These are phyloP conservation scores for Callopanchax toddi DNA, from an alignment of 2,113 vertebrate species.

Conservation along the genomic window DNA sequence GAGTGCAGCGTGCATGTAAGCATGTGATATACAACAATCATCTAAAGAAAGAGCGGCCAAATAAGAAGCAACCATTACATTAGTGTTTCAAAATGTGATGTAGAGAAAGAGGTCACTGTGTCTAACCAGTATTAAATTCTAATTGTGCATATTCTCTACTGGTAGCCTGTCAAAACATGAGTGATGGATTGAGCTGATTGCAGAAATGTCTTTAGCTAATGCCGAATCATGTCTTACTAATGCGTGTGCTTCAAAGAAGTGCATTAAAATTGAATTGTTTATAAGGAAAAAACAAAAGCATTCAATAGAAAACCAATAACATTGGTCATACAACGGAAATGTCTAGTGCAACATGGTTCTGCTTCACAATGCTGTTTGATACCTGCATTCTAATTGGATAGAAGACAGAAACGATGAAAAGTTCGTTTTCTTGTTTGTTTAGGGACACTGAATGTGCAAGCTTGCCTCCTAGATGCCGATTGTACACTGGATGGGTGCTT, in stretches of 20 bases:
- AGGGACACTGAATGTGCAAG: conserved; percentile 68
- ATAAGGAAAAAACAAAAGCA: neutral
- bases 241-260: conserved; percentile 27
- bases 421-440: conserved; percentile 33
- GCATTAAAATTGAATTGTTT: conserved; percentile 13
- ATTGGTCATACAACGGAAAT: conserved; percentile 5
- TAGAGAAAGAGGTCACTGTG: conserved; percentile 63
- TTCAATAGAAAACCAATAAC: conserved; percentile 7
- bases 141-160: conserved; percentile 73
- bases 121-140: conserved; percentile 67
- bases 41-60: conserved; percentile 56
- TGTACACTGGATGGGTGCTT: conserved; percentile 69
- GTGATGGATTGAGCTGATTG: conserved; percentile 57
- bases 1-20: conserved; percentile 56
- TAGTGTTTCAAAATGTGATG: conserved; percentile 61
- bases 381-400: conserved; percentile 7
- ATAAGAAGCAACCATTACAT: conserved; percentile 75
- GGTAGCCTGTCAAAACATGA: conserved; percentile 72
- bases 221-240: conserved; percentile 46
- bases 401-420: conserved; percentile 15
- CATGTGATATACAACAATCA: conserved; percentile 69
- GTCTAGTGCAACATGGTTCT: neutral
- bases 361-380: neutral
- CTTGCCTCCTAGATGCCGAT: conserved; percentile 64
- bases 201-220: conserved; percentile 42